Conservation (phyloP, 2,888 invertebrate species). For the Thecophora atra region DNA sequence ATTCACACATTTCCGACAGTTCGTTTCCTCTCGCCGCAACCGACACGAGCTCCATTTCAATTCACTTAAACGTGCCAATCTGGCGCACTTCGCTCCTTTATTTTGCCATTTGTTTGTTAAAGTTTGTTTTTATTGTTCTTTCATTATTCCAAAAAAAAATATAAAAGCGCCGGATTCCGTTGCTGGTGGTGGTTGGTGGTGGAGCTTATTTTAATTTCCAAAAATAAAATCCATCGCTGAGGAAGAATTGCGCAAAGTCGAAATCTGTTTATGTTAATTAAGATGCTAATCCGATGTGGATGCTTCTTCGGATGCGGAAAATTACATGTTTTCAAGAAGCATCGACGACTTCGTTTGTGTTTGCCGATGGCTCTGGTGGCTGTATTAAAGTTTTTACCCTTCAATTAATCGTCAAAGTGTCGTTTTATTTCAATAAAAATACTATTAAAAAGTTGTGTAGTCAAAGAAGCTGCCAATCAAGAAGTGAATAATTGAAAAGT, state of each 20-base stretch:
- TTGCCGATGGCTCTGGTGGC: constrained; percentile 36
- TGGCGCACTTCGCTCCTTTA: constrained; percentile 51
- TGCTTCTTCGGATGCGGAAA: constrained; percentile 30
- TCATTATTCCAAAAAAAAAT: constrained; percentile 35
- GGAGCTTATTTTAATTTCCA: neutral
- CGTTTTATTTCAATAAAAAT: too few relatives aligned
- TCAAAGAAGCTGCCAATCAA: too few relatives aligned
- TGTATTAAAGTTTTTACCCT: too few relatives aligned
- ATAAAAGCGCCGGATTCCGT: too few relatives aligned
- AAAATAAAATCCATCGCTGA: constrained; percentile 9
- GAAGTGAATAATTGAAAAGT: too few relatives aligned
- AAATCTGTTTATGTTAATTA: constrained; percentile 57
- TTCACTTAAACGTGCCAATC: constrained; percentile 36
- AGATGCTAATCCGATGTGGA: constrained; percentile 46
- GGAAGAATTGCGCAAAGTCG: constrained; percentile 40
- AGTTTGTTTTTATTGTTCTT: constrained; percentile 48
- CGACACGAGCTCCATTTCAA: neutral
- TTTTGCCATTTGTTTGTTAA: constrained; percentile 59
- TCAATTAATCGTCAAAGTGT: too few relatives aligned
- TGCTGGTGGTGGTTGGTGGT: neutral
- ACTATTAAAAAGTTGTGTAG: too few relatives aligned
- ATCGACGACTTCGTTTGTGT: constrained; percentile 39
- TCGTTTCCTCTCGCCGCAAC: neutral
- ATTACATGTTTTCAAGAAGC: constrained; percentile 21
- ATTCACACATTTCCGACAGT: neutral